A percentile compares a stretch with the other conserved stretches of the same genome.
These are phyloP conservation scores for Iselma pallidipennis DNA, from an alignment of 2,888 invertebrate genomes.

Conservation along the genomic window DNA sequence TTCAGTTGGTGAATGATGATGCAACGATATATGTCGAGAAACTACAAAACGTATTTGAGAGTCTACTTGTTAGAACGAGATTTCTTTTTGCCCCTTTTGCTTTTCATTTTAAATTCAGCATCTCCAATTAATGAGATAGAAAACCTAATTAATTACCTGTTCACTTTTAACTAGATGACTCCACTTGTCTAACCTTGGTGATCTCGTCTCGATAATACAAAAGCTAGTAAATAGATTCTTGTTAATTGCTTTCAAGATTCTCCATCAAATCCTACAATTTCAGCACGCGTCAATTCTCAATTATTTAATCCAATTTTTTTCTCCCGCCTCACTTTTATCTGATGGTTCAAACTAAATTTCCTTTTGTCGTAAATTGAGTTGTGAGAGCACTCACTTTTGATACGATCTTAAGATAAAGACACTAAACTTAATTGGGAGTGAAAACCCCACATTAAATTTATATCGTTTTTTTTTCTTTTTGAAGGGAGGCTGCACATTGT, in stretches of 20 bases:
- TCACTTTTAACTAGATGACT: not conserved
- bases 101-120: not conserved
- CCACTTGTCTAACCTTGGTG: not conserved
- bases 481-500: not conserved
- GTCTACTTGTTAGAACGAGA: slow-evolving; percentile 21
- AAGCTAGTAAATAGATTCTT: too few relatives aligned
- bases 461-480: not conserved
- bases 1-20: slow-evolving; percentile 39
- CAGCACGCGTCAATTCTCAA: not conserved
- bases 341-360: not conserved
- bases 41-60: slow-evolving; percentile 25
- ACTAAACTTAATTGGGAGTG: not conserved
- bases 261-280: not conserved
- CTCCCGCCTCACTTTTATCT: too few relatives aligned
- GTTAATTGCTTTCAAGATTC: too few relatives aligned
- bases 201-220: not conserved
- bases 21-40: slow-evolving; percentile 32
- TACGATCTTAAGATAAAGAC: not conserved
- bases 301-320: too few relatives aligned
- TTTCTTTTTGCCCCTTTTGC: not conserved
- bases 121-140: too few relatives aligned
- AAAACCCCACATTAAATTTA: not conserved
- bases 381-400: not conserved
- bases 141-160: not conserved
- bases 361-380: not conserved